A percentile compares a stretch with the other conserved stretches of the same genome.
phyloP scores from a whole-genome alignment of 1,140 invertebrate species.

The Drosophila ohnishii region DNA sequence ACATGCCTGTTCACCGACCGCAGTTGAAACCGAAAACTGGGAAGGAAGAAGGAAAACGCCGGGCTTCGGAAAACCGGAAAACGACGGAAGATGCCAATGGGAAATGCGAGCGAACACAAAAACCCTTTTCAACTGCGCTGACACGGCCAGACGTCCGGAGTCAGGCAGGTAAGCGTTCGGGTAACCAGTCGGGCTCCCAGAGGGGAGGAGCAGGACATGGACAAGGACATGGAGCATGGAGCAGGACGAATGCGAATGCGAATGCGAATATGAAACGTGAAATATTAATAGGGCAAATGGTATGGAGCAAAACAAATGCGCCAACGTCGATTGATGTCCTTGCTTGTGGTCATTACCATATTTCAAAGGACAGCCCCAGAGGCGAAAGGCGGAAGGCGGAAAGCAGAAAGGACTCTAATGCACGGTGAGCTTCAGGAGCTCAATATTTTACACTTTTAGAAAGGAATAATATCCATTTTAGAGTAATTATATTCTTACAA shows the following conservation, averaged over 20 bases:
- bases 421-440: conserved; percentile 7
- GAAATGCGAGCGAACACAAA: conserved; percentile 18
- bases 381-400: background rate
- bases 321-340: conserved; percentile 57
- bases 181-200: conserved; percentile 8
- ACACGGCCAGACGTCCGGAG: conserved; percentile 34
- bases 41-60: background rate
- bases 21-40: conserved; percentile 36
- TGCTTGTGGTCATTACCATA: conserved; percentile 50
- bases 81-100: conserved; percentile 37
- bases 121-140: conserved; percentile 51
- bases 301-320: conserved; percentile 38
- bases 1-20: conserved; percentile 40
- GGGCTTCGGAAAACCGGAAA: conserved; percentile 19
- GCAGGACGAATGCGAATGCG: conserved; percentile 25
- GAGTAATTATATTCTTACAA: background rate
- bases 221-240: background rate
- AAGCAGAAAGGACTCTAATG: background rate
- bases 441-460: background rate
- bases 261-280: conserved; percentile 60
- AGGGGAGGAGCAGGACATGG: background rate
- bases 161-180: conserved; percentile 10
- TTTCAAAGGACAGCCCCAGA: conserved; percentile 22
- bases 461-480: background rate
- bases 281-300: conserved; percentile 52